These are phyloP conservation scores for Eremophila alpestris DNA, from an alignment of 2,797 vertebrate species.

Conservation along the genomic window DNA sequence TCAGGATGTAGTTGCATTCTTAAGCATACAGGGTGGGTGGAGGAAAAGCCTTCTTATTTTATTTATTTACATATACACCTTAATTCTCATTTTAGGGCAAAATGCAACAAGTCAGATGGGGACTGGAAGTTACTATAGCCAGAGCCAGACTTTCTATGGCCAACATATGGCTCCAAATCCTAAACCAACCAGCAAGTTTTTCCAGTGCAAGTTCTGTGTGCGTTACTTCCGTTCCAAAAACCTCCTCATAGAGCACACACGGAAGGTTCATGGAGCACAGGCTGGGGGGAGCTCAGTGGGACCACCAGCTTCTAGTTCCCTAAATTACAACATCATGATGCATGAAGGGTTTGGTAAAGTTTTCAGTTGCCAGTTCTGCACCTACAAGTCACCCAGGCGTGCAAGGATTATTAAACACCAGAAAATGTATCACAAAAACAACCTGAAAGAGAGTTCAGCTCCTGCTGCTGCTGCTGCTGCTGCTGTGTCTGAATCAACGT, in stretches of 20 bases:
- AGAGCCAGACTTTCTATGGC: constrained; percentile 80
- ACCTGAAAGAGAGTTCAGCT: constrained; percentile 77
- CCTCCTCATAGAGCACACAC: constrained; percentile 93
- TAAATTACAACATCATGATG: constrained; percentile 87
- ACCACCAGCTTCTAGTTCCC: constrained; percentile 78
- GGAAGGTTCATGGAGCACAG: constrained; percentile 91
- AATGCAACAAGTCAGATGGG: constrained; percentile 82
- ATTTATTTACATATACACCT: constrained; percentile 44
- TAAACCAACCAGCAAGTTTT: constrained; percentile 91
- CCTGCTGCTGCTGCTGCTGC: constrained; percentile 55
- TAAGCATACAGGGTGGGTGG: background rate
- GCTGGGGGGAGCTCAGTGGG: constrained; percentile 74
- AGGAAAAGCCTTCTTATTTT: background rate
- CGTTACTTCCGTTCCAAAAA: constrained; percentile 98
- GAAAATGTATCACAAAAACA: constrained; percentile 91
- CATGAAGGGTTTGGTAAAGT: constrained; percentile 92
- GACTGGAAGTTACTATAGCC: constrained; percentile 80
- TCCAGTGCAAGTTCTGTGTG: constrained; percentile 98
- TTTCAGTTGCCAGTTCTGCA: constrained; percentile 95
- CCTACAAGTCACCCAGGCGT: constrained; percentile 93
- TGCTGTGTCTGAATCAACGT: constrained; percentile 76
- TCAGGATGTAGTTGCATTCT: background rate
- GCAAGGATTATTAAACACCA: constrained; percentile 94
- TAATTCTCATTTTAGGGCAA: constrained; percentile 83
- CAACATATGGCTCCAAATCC: constrained; percentile 74